These are phyloP conservation scores for Potamilus streckersoni DNA, from an alignment of 1,140 invertebrate species.

Conservation along the genomic window DNA sequence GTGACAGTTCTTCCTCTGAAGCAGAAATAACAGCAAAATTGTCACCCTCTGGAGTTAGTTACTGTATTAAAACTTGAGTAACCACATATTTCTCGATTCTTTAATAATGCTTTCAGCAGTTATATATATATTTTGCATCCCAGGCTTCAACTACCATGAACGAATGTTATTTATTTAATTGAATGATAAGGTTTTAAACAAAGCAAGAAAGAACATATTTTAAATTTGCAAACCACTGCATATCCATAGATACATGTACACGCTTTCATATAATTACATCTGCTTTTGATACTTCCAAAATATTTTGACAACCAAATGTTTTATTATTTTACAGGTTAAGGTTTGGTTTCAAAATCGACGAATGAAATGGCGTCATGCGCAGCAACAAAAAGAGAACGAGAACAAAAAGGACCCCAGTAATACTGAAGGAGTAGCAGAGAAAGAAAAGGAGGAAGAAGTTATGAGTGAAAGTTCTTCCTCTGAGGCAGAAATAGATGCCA, in stretches of 20 bases:
- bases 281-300: neutral
- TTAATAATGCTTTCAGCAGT: no score
- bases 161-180: no score
- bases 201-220: no score
- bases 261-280: no score
- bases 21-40: neutral
- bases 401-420: conserved; percentile 15
- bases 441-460: conserved; percentile 4
- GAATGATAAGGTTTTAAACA: no score
- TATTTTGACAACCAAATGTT: neutral
- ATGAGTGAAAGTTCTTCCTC: no score
- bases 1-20: no score
- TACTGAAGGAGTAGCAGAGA: conserved; percentile 8
- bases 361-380: conserved; percentile 66
- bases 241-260: no score
- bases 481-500: neutral
- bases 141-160: no score
- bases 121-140: no score
- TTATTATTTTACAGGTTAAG: conserved; percentile 58
- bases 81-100: neutral
- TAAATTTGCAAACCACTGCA: no score
- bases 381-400: conserved; percentile 54
- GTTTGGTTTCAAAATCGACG: conserved; percentile 68
- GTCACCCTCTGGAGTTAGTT: no score
- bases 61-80: neutral